Evolutionary conservation across 2,113 vertebrate species (phyloP).

Genomic region (Nettapus auritus): DNA sequence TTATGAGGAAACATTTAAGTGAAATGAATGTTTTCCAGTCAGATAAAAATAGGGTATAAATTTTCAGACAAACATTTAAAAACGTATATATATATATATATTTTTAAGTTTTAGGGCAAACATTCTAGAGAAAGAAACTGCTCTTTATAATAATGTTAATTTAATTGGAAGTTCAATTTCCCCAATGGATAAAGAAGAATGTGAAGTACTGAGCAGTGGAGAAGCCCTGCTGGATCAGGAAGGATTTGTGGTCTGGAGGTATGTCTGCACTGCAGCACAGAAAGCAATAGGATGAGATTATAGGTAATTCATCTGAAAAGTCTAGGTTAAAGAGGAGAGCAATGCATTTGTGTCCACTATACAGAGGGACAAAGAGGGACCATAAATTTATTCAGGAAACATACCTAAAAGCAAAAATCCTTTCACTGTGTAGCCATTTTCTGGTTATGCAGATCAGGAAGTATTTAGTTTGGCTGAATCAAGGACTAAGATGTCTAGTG

Average conservation of each 20-base stretch:
- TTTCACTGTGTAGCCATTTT: neutral
- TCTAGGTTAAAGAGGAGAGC: neutral
- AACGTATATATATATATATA: too few relatives aligned
- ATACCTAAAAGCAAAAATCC: neutral
- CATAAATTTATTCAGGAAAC: neutral
- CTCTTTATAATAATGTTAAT: neutral
- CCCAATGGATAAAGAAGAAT: neutral
- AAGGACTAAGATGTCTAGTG: neutral
- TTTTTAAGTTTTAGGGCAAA: neutral
- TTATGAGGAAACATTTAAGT: neutral
- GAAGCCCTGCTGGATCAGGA: neutral
- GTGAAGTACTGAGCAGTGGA: neutral
- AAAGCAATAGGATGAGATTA: neutral
- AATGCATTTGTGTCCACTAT: neutral
- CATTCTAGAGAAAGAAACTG: neutral
- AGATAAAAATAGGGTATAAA: neutral
- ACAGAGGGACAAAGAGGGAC: neutral
- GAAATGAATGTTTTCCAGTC: neutral
- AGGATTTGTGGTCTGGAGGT: conserved; percentile 21
- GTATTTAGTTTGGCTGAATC: neutral
- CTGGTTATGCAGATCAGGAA: neutral
- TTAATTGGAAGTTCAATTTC: neutral
- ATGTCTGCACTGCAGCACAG: neutral
- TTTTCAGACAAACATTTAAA: neutral
- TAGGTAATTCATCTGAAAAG: neutral